Evolutionary conservation across 2,797 vertebrate species (phyloP), one percentile per base, ranked within the genome.

Genomic region (Xenops minutus): DNA sequence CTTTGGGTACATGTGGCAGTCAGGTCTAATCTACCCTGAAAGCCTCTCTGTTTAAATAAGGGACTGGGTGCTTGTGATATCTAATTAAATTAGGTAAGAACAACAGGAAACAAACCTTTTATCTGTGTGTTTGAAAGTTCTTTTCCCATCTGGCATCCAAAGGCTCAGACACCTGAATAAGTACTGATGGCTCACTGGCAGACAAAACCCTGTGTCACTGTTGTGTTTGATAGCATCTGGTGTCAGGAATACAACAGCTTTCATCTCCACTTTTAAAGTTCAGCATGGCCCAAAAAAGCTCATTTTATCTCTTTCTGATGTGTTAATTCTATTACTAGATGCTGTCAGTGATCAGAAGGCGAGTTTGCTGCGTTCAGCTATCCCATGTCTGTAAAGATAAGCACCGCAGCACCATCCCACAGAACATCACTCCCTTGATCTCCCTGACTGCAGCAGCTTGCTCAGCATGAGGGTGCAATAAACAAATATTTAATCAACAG

Each of bases 401-500:
- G 26, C 58, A 56, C 36, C 66, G 34, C 54, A 88, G 44, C 36
- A 20, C 22, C 67, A 56, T 43, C 72, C 51, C 73, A 39, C 37
- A 66, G 78, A 91, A 80, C 37, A 52, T 0, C 30, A 52, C 10
- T 78, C 92, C 52, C 89, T 94, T 93, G 96, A 88, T 76, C 93
- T 95, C 85, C 88, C 73, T 55, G 85, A 49, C 78, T 43, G 72
- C 88, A 39, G 62, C 52, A 71, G 90, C 94, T 96, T 88, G 94
- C 93, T 96, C 95, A 97, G 96, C 95, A 79, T 10, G 62, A 88
- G 93, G 89, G 72, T 64, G 89, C 94, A 97, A 96, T 95, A 97
- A 97, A 80, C 78, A 32, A 95, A 82, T 92, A 92, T 95, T 96
- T 97, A 89, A 94, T 81, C 92, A 90, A 48, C 36, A 93, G 91